A percentile compares a stretch with the other conserved stretches of the same genome.
Evolutionary conservation across 2,113 vertebrate genomes (phyloP).

Genomic region (Prunella himalayana): DNA sequence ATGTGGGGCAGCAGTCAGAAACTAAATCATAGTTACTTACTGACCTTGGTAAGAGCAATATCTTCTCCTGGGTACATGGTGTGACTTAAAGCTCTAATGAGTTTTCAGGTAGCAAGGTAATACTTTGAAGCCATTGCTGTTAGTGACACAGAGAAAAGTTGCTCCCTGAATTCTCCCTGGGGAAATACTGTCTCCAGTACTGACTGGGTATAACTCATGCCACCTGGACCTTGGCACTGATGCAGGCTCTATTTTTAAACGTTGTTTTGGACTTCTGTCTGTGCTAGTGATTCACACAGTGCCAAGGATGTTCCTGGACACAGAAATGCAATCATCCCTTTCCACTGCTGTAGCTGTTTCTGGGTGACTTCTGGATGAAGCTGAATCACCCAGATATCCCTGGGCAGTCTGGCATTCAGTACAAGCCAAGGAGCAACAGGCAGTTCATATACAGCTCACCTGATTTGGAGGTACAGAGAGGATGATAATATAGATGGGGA

Average conservation of each 20-base stretch:
- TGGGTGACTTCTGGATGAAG: not conserved
- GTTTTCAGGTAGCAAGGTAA: not conserved
- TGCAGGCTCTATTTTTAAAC: not conserved
- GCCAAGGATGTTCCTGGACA: not conserved
- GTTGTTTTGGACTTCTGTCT: not conserved
- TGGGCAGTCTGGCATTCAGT: not conserved
- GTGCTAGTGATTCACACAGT: not conserved
- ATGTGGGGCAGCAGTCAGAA: not conserved
- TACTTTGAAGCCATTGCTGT: not conserved
- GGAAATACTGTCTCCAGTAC: not conserved
- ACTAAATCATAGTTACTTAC: not conserved
- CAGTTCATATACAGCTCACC: not conserved
- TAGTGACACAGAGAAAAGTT: not conserved
- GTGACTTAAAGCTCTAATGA: not conserved
- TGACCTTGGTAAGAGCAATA: not conserved
- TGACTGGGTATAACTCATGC: not conserved
- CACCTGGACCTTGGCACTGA: not conserved
- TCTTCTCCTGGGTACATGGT: not conserved
- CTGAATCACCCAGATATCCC: not conserved
- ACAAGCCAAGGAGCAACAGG: not conserved
- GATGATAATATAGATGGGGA: not conserved
- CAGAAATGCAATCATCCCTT: not conserved
- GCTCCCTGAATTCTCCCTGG: not conserved
- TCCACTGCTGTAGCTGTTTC: not conserved
- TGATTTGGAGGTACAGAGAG: not conserved